Evolutionary conservation across 2,113 vertebrate genomes (phyloP).

Genomic region (Formicarius rufipectus): DNA sequence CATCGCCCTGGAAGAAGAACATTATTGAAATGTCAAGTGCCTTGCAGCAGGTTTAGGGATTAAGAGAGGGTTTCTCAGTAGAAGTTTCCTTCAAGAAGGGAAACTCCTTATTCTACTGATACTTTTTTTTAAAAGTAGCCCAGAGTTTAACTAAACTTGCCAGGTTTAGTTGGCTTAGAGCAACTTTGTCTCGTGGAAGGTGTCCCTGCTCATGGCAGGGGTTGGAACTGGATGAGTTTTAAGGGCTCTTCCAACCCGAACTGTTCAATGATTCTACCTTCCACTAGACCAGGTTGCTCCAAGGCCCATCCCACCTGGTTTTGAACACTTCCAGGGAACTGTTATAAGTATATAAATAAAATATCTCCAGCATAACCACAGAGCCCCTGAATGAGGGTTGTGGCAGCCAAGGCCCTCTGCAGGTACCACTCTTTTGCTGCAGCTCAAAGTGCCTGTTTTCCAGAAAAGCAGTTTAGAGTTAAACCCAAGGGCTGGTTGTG

Average conservation of each 20-base stretch:
- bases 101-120: background rate
- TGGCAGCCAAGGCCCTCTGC: background rate
- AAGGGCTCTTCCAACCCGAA: background rate
- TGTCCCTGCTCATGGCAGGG: background rate
- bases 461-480: background rate
- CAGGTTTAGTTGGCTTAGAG: background rate
- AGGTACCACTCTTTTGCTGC: background rate
- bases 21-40: background rate
- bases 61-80: background rate
- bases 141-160: background rate
- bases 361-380: accelerated
- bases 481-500: background rate
- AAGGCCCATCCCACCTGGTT: accelerated
- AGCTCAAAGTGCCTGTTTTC: background rate
- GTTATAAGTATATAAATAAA: background rate
- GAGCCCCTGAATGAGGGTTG: background rate
- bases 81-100: background rate
- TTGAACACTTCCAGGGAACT: background rate
- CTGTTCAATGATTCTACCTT: background rate
- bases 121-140: background rate
- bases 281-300: background rate
- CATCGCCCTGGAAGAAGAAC: background rate
- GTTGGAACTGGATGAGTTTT: background rate
- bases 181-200: background rate
- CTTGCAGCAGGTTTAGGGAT: background rate